Conservation (phyloP, 2,888 invertebrate genomes). For the Mycalesis mineus region DNA sequence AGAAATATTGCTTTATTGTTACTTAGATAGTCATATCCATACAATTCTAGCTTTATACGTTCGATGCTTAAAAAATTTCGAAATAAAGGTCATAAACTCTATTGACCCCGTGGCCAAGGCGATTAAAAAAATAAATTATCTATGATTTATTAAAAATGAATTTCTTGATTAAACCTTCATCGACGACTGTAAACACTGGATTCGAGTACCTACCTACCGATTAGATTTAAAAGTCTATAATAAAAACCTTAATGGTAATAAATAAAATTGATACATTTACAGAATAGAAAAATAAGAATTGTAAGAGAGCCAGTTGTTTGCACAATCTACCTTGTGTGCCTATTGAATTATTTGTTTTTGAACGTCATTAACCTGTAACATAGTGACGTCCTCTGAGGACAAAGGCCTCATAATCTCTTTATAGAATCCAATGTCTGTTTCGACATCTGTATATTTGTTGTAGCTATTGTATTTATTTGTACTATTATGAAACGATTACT, state of each 20-base stretch:
- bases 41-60: slow-evolving; percentile 9
- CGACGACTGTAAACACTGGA: too few species aligned
- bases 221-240: neutral
- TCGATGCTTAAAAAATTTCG: slow-evolving; percentile 1
- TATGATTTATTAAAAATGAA: too few species aligned
- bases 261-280: neutral
- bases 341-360: slow-evolving; percentile 15
- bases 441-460: neutral
- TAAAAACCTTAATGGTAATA: neutral
- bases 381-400: slow-evolving; percentile 8
- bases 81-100: neutral
- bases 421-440: neutral
- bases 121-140: neutral
- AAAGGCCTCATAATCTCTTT: slow-evolving; percentile 7
- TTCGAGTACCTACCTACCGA: neutral
- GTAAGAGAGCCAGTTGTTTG: slow-evolving; percentile 17
- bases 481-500: neutral
- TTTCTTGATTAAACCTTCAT: too few species aligned
- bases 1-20: slow-evolving; percentile 2
- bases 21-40: slow-evolving; percentile 18
- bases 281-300: neutral
- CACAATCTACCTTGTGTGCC: slow-evolving; percentile 10
- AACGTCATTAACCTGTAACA: slow-evolving; percentile 21
- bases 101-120: neutral
- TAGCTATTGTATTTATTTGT: neutral